Conservation (phyloP, 2,113 vertebrate species). For the Catharus fuscescens region DNA sequence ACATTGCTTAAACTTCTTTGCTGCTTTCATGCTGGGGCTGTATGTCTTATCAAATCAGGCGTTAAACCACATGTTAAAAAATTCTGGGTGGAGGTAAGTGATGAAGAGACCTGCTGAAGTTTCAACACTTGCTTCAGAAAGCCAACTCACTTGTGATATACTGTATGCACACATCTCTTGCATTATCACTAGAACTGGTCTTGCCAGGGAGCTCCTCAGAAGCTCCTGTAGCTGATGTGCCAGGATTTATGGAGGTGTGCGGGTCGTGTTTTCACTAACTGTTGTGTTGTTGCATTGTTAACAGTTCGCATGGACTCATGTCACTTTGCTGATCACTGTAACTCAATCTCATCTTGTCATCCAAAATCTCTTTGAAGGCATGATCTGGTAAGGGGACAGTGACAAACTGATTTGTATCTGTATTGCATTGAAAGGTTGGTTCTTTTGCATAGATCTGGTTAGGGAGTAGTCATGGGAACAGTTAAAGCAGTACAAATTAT, state of each 20-base stretch:
- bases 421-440: neutral
- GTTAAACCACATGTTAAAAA: slow-evolving; percentile 7
- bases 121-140: slow-evolving; percentile 28
- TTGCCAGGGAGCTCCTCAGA: neutral
- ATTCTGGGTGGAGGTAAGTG: slow-evolving; percentile 22
- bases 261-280: slow-evolving; percentile 72
- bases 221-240: neutral
- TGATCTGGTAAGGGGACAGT: slow-evolving; percentile 95
- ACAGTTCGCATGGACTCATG: slow-evolving; percentile 99
- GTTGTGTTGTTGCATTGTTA: slow-evolving; percentile 86
- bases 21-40: slow-evolving; percentile 13
- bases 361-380: slow-evolving; percentile 99
- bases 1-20: slow-evolving; percentile 16
- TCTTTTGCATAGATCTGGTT: neutral
- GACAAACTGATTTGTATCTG: slow-evolving; percentile 27
- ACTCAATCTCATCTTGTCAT: slow-evolving; percentile 99
- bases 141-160: slow-evolving; percentile 31
- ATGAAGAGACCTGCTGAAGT: slow-evolving; percentile 11
- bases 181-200: neutral
- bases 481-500: neutral
- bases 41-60: slow-evolving; percentile 3
- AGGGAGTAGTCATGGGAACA: neutral
- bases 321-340: slow-evolving; percentile 99
- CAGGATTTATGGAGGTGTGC: neutral
- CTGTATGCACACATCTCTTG: slow-evolving; percentile 13